A percentile compares a stretch with the other conserved stretches of the same genome.
Conservation (phyloP, 1,140 invertebrate species). For the Lasioglossum albipes region DNA sequence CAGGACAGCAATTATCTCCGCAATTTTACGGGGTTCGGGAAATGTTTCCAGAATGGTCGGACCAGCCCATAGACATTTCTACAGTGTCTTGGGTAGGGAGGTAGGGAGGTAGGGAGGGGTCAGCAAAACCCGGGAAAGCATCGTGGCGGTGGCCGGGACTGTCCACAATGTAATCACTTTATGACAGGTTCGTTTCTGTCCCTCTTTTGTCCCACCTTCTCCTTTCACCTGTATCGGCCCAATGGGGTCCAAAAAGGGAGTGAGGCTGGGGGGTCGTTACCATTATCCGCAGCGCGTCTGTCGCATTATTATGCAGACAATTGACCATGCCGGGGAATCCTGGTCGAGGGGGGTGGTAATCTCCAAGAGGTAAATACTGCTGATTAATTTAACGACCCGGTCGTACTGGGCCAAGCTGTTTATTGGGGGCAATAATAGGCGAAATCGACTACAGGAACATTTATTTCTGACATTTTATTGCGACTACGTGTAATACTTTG, state of each 20-base stretch:
- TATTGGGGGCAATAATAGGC: conserved; percentile 1
- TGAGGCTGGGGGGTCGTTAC: too few relatives aligned
- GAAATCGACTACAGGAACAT: not conserved
- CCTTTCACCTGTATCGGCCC: not conserved
- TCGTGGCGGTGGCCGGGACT: conserved; percentile 50
- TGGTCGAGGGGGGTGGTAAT: not conserved
- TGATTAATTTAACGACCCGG: conserved; percentile 11
- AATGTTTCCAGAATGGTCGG: not conserved
- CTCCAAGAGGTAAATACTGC: too few relatives aligned
- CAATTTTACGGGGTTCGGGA: not conserved
- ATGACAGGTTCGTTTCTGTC: conserved; percentile 34
- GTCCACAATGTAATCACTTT: conserved; percentile 64
- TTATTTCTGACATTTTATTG: not conserved
- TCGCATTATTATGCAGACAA: too few relatives aligned
- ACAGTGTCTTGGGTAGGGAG: too few relatives aligned
- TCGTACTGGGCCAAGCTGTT: not conserved
- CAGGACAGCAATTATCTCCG: not conserved
- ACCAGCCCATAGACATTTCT: not conserved
- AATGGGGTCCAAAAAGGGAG: not conserved
- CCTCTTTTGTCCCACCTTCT: not conserved
- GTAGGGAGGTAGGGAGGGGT: too few relatives aligned
- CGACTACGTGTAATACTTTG: too few relatives aligned
- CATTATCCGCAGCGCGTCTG: too few relatives aligned
- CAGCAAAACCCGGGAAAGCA: not conserved
- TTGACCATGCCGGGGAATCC: too few relatives aligned